Percentiles rank a stretch among this genome's conserved stretches.
Evolutionary conservation across 2,888 invertebrate species (phyloP).

Genomic region (Cerastis rubricosa): DNA sequence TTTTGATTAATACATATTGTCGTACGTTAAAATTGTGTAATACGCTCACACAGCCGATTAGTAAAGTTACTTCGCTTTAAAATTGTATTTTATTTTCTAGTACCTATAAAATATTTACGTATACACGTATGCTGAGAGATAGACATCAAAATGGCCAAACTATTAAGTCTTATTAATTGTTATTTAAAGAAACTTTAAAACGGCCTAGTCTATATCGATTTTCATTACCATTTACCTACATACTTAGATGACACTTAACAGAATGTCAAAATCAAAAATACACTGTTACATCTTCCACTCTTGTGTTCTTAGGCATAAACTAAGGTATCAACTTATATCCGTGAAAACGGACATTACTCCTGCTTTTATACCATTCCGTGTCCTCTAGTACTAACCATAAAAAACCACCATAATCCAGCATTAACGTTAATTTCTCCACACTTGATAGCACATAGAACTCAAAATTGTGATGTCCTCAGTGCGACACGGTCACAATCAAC

Average conservation of each 20-base stretch:
- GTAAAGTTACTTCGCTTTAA: neutral
- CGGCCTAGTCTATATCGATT: neutral
- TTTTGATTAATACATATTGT: neutral
- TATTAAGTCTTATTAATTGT: neutral
- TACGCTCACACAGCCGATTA: too few relatives aligned
- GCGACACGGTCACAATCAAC: constrained; percentile 39
- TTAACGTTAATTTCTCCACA: constrained; percentile 10
- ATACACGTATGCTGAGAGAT: neutral
- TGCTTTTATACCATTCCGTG: neutral
- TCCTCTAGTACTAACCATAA: neutral
- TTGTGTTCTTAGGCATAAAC: neutral
- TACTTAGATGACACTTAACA: neutral
- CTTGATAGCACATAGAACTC: constrained; percentile 8
- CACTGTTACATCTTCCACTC: neutral
- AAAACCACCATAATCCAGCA: neutral
- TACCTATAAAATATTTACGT: neutral
- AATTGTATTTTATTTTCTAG: neutral
- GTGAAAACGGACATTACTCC: neutral
- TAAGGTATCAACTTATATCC: neutral
- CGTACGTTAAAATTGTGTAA: neutral
- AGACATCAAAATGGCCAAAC: neutral
- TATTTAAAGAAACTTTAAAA: neutral
- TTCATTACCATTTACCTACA: too few relatives aligned
- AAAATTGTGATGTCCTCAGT: constrained; percentile 17
- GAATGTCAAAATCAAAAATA: neutral